Evolutionary conservation across 2,888 invertebrate genomes (phyloP), one percentile per base, ranked within the genome.

Genomic region (Oligia strigilis): DNA sequence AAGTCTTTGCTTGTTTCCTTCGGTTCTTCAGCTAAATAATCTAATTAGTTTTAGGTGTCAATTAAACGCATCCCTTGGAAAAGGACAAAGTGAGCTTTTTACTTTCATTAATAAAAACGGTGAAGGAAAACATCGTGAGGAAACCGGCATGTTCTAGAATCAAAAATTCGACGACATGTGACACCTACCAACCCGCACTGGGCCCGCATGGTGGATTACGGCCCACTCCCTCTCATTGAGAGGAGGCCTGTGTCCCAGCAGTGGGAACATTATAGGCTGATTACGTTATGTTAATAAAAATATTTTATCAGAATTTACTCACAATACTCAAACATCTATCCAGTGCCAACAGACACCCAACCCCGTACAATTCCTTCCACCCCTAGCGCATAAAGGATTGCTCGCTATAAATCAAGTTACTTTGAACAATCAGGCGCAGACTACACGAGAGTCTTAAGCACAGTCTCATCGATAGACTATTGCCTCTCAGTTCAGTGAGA

Each of bases 381-480:
- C 40, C 4, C 29, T 43, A 46, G n/a, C 70, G 17, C 58, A 77
- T 74, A 84, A 81, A 81, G 81, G 49, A 78, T 73, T 64, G 81
- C 60, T 36, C 1, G 36, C 58, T 76, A 73, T 84, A 84, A 85
- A 84, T 84, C 78, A 67, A 73, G 64, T 84, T 77, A 84, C 81
- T 85, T 84, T 81, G 85, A 73, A 81, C 85, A 84, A 84, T 84
- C 84, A 84, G 70, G 46, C 73, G 17, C 75, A 81, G 85, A 76
- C 81, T 78, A 64, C 62, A 14, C 60, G n/a, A 8, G 72, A 65
- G 77, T 64, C 73, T 85, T 75, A 64, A 75, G 64, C 81, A 52
- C 65, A 60, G 70, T 19, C 72, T 77, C 75, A 75, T 85, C 76
- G 65, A 84, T 71, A 83, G 67, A 71, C 74, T 52, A 73, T 83